phyloP scores from a whole-genome alignment of 2,888 invertebrate genomes.

The Stenichneumon culpator region DNA sequence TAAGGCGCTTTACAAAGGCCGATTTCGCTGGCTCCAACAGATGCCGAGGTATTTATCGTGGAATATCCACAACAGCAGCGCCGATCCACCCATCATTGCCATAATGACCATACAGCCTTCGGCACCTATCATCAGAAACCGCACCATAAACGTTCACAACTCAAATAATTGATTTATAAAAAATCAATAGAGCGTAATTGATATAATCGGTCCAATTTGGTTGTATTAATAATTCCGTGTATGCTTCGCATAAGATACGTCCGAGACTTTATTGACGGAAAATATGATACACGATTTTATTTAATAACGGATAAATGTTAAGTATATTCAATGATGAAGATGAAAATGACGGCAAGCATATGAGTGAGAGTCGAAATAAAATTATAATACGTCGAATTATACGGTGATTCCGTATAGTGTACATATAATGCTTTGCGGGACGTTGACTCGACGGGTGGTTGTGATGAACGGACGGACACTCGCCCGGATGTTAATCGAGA shows the following conservation, averaged over 20 bases:
- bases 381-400: constrained; percentile 49
- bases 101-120: constrained; percentile 50
- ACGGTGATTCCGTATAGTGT: constrained; percentile 14
- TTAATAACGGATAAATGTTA: constrained; percentile 44
- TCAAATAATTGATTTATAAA: constrained; percentile 38
- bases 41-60: constrained; percentile 30
- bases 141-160: constrained; percentile 36
- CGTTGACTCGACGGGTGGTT: constrained; percentile 63
- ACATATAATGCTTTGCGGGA: constrained; percentile 27
- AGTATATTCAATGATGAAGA: constrained; percentile 43
- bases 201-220: constrained; percentile 39
- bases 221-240: constrained; percentile 44
- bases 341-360: neutral
- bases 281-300: constrained; percentile 40
- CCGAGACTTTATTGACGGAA: constrained; percentile 14
- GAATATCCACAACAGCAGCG: constrained; percentile 26
- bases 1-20: neutral
- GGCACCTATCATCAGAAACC: constrained; percentile 41
- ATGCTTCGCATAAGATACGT: constrained; percentile 38
- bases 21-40: neutral
- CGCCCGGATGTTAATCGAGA: constrained; percentile 68
- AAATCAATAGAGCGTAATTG: constrained; percentile 51
- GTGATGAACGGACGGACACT: constrained; percentile 50
- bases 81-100: constrained; percentile 44
- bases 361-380: constrained; percentile 26